phyloP scores from a whole-genome alignment of 35 echinoderm and acorn worm species.

The Hemicentrotus pulcherrimus region DNA sequence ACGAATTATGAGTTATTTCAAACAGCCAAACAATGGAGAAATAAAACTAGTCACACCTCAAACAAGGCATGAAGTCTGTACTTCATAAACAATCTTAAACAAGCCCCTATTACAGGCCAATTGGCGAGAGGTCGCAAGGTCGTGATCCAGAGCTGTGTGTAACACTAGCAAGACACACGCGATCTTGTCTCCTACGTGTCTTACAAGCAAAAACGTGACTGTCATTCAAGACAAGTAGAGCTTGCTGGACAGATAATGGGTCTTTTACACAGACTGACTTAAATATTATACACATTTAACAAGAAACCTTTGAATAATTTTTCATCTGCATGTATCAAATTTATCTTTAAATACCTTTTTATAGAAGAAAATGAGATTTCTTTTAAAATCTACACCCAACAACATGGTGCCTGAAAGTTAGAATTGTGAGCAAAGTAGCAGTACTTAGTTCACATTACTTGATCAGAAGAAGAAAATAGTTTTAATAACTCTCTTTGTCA shows the following conservation, averaged over 20 bases:
- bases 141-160: background rate
- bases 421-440: too few relatives aligned
- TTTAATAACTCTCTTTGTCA: too few relatives aligned
- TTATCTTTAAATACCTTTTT: too few relatives aligned
- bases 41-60: slow-evolving; percentile 22
- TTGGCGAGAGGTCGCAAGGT: background rate
- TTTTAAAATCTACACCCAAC: too few relatives aligned
- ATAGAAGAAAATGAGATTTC: too few relatives aligned
- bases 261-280: background rate
- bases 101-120: background rate
- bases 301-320: too few relatives aligned
- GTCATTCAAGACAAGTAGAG: background rate
- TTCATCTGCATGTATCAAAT: too few relatives aligned
- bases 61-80: slow-evolving; percentile 10
- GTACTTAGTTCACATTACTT: too few relatives aligned
- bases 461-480: too few relatives aligned
- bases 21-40: background rate
- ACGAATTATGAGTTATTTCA: background rate
- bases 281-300: too few relatives aligned
- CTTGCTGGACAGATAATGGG: background rate
- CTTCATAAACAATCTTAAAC: background rate
- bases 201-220: background rate
- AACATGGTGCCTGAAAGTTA: too few relatives aligned
- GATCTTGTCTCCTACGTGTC: background rate
- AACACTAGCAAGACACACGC: slow-evolving; percentile 1